Base-by-base conservation (phyloP, 2,888 invertebrate genomes). In the Uropetala carovei region DNA sequence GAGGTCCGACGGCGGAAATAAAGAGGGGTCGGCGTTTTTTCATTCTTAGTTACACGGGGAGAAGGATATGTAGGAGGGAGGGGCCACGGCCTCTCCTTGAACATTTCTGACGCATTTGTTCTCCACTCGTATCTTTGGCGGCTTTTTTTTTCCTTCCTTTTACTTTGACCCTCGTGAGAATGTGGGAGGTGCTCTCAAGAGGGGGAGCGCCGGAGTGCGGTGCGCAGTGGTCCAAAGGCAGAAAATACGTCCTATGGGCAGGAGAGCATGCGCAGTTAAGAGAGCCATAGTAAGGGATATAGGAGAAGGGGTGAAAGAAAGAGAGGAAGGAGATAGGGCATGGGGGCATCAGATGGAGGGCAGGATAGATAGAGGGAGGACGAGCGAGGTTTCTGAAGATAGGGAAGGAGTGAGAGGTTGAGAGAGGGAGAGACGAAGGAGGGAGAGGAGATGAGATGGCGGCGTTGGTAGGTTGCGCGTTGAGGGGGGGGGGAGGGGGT, bases 361-460 rank as follows among this genome's bases (percentile, higher is more conserved):
- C 93, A 93, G 86, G 91, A 84, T 75, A 92, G 92, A 83, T 64
- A 92, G 93, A 93, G 93, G 92, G 93, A 94, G 94, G 94, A 95
- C 94, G 94, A 95, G 95, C 94, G 94, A 94, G 93, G 93, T 93
- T 93, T 92, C 93, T 94, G 93, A 94, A 94, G 94, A 94, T 94
- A 95, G 94, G 93, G 94, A n/a, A n/a, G 64, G 7, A 64, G 64
- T 16, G 64, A n/a, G 64, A 94, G 94, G 94, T 94, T 94, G 94
- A 94, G 94, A 94, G 94, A 94, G 94, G 94, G 94, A 94, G 94
- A 94, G 94, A 94, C 93, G 93, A 93, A 43, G 94, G 93, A 93
- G 92, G 93, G 92, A 92, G 93, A 92, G 93, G 93, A 93, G 93
- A 93, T 93, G 93, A 93, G 94, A 93, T 93, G 93, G 94, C 94